Conservation (phyloP, 35 echinoderm and acorn worm species). For the Heliocidaris tuberculata region DNA sequence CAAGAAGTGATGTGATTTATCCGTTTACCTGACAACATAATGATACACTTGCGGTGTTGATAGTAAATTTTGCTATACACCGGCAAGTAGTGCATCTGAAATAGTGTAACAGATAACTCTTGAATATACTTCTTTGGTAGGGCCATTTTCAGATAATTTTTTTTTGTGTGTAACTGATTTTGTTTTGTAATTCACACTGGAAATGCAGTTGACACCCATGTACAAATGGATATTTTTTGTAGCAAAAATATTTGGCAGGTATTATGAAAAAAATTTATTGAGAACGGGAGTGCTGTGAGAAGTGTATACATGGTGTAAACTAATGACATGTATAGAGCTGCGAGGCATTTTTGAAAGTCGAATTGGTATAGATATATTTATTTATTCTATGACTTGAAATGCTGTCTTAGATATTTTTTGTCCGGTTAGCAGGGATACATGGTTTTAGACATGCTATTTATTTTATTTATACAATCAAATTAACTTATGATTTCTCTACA, state of each 20-base stretch:
- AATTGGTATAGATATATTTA: neutral
- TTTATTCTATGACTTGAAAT: neutral
- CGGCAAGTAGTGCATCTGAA: neutral
- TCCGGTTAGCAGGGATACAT: neutral
- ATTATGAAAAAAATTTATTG: neutral
- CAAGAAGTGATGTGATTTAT: neutral
- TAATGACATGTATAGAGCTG: neutral
- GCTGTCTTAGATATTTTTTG: neutral
- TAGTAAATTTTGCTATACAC: neutral
- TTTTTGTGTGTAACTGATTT: no score
- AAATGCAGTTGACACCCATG: neutral
- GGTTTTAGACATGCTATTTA: neutral
- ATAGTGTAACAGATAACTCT: neutral
- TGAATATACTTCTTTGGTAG: neutral
- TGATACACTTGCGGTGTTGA: neutral
- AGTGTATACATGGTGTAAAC: neutral
- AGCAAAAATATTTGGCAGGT: neutral
- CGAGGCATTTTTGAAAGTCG: neutral
- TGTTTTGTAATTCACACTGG: no score
- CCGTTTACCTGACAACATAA: neutral
- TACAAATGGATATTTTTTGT: neutral
- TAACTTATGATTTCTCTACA: neutral
- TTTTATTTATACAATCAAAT: conserved; percentile 12
- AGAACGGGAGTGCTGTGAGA: neutral
- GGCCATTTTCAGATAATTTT: no score